Evolutionary conservation across 1,140 invertebrate species (phyloP), one percentile per base, ranked within the genome.

Genomic region (Orius insidiosus): DNA sequence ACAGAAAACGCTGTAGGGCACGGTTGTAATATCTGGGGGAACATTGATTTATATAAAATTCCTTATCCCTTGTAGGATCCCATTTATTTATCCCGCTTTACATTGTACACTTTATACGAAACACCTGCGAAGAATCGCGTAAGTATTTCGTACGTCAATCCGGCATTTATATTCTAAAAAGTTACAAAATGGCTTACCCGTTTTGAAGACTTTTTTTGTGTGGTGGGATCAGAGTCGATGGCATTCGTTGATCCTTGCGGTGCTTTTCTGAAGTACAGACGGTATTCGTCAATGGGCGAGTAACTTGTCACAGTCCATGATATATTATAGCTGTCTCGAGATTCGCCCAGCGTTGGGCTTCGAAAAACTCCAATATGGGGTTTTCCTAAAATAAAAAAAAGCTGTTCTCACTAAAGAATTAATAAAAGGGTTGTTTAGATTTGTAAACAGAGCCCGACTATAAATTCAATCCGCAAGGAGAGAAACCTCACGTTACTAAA

Each of bases 271-370:
- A 59, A n/a, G n/a, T n/a, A 52, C 11, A 63, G 54, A 8, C 62
- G 51, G 54, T 64, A 68, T 53, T 67, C 64, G 6, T 60, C 57
- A 9, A 70, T 60, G 1, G 63, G 62, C 0, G 66, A 57, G 50
- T 62, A 67, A 49, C 67, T 69, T 45, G 64, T 66, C 1, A 68
- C 64, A 16, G 59, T 60, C 68, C 68, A 70, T 4, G 66, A 62
- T 3, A 69, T 56, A 43, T 68, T 68, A 56, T 63, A 65, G 33
- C 58, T 58, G 46, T 69, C 64, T 45, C 62, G 60, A 19, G 63
- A 61, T 10, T 60, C 51, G 7, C 66, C 62, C 1, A 66, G 35
- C 9, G 55, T 34, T 16, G 55, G 56, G 8, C 50, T 45, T 19
- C 39, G 45, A 7, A 63, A 52, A 8, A 15, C 55, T 4, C 61